These are phyloP conservation scores for Staurois parvus DNA, from an alignment of 2,797 vertebrate genomes.

Conservation along the genomic window DNA sequence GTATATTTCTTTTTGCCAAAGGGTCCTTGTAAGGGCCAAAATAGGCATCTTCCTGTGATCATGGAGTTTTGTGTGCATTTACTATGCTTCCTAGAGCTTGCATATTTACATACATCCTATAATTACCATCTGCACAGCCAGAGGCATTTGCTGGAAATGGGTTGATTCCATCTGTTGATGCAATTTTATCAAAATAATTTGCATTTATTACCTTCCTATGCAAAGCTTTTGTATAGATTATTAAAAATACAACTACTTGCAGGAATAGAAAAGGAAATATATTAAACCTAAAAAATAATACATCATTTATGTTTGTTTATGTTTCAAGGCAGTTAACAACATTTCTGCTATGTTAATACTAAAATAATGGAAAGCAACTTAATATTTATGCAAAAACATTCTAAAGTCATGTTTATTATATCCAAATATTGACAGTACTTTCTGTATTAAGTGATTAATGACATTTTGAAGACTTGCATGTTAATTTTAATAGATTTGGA, in stretches of 20 bases:
- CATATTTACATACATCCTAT: constrained; percentile 82
- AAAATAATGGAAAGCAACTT: too few relatives aligned
- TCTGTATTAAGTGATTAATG: too few relatives aligned
- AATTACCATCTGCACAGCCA: constrained; percentile 86
- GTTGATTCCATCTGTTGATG: constrained; percentile 84
- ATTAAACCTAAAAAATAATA: constrained; percentile 21
- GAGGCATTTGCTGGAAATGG: constrained; percentile 82
- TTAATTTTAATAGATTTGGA: too few relatives aligned
- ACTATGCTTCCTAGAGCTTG: constrained; percentile 74
- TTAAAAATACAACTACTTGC: constrained; percentile 60
- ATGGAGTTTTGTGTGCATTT: constrained; percentile 67
- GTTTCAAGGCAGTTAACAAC: neutral
- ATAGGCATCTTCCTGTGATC: constrained; percentile 50
- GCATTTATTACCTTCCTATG: constrained; percentile 85
- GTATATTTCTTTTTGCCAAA: neutral
- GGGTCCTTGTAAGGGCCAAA: constrained; percentile 48
- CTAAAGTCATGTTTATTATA: too few relatives aligned
- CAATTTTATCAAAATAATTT: constrained; percentile 82
- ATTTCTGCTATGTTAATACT: too few relatives aligned
- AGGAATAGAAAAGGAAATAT: constrained; percentile 37
- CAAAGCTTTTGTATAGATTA: constrained; percentile 74
- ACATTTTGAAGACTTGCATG: too few relatives aligned
- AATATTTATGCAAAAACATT: too few relatives aligned
- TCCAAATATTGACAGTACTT: too few relatives aligned
- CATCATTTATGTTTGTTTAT: constrained; percentile 9